Evolutionary conservation across 2,888 invertebrate genomes (phyloP), one percentile per base, ranked within the genome.

Genomic region (Caenorhabditis auriculariae): DNA sequence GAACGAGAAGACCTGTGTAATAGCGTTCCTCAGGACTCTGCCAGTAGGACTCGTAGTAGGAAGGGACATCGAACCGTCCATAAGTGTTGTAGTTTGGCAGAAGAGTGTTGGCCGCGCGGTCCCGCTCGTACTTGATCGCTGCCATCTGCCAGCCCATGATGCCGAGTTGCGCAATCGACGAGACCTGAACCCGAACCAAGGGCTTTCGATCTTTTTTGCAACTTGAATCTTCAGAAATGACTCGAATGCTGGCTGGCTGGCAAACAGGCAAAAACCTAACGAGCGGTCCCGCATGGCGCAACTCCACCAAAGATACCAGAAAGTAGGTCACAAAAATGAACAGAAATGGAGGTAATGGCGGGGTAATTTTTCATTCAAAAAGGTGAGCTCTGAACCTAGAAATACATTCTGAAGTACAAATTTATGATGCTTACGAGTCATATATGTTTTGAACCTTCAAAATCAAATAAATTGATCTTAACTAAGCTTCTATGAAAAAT

Each of bases 61-160:
- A 67, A 12, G 81, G 80, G 27, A 77, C 52, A 53, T 80, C 80
- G 59, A 72, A 76, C 26, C 71, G 54, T 7, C 78, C 79, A 53
- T 80, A 79, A 7, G 78, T 77, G 56, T 79, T 77, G 59, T 78
- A 79, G 54, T 77, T 77, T 12, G 79, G 79, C 39, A 79, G 51
- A 28, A 79, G 61, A n/a, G 75, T 77, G 56, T 79, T 79, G 21
- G 77, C 79, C 2, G 79, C 79, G 37, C 78, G 69, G 54, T 79
- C 79, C 54, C 73, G 68, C 53, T 79, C 78, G 57, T 79, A 80
- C 50, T 78, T 77, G 53, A 81, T 77, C 43, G 78, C 78, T 48
- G 76, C 77, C 76, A 81, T 78, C 63, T 81, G 81, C 81, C 80
- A 81, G 50, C 80, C 81, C 69, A 77, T 81, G 23, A 81, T 69